Percentiles rank a stretch among this genome's conserved stretches.
phyloP scores from a whole-genome alignment of 2,113 vertebrate genomes.

The Proterorhinus semilunaris region DNA sequence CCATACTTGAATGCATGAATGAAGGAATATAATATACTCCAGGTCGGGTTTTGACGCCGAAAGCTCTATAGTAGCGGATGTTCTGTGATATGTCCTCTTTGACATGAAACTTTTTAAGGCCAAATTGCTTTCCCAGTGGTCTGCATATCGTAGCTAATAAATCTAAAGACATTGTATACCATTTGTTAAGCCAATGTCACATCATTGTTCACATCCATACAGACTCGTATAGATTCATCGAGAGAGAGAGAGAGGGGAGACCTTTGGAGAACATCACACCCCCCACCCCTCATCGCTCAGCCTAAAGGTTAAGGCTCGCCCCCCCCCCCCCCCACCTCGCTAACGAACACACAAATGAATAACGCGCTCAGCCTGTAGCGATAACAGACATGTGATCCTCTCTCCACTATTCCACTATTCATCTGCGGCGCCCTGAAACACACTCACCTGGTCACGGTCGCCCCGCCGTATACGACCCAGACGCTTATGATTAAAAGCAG shows the following conservation, averaged over 20 bases:
- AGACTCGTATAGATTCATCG: slow-evolving; percentile 12
- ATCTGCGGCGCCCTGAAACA: not conserved
- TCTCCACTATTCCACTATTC: not conserved
- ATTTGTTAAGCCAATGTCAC: slow-evolving; percentile 43
- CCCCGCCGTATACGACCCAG: not conserved
- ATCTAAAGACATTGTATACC: slow-evolving; percentile 17
- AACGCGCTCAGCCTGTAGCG: slow-evolving; percentile 8
- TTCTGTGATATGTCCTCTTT: too few species aligned
- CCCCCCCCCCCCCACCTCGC: slow-evolving; percentile 14
- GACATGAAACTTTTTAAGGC: too few species aligned
- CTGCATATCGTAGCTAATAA: not conserved
- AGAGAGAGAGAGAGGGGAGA: slow-evolving; percentile 33
- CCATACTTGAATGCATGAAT: too few species aligned
- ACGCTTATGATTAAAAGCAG: too few species aligned
- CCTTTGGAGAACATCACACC: slow-evolving; percentile 40
- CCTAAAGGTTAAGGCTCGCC: slow-evolving; percentile 54
- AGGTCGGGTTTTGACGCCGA: too few species aligned
- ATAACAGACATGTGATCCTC: slow-evolving; percentile 17
- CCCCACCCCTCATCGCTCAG: slow-evolving; percentile 42
- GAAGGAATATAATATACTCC: too few species aligned
- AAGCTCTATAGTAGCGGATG: too few species aligned
- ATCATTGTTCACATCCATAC: slow-evolving; percentile 55
- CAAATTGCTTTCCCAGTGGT: too few species aligned
- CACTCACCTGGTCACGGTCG: not conserved
- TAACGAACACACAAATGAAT: not conserved